Evolutionary conservation across 2,888 invertebrate genomes (phyloP).

Genomic region (Scelioninae gen. 2): DNA sequence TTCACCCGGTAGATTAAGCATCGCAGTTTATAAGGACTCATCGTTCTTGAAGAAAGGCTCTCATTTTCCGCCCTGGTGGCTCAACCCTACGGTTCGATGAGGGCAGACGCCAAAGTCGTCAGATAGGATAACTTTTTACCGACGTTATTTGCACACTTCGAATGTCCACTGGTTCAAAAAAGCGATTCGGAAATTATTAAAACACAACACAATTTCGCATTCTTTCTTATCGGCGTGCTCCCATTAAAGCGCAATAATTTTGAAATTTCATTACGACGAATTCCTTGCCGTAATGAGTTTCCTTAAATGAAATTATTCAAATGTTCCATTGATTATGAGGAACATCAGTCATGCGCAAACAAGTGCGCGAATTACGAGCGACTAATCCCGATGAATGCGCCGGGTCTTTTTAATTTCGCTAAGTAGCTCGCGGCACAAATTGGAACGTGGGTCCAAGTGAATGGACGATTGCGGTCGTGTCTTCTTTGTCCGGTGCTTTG

Average conservation of each 20-base stretch:
- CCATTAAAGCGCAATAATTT: conserved; percentile 3
- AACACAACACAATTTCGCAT: conserved; percentile 15
- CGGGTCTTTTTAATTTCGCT: conserved; percentile 3
- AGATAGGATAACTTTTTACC: conserved; percentile 62
- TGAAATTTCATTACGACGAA: conserved; percentile 1
- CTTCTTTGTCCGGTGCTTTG: not conserved
- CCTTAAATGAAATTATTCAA: conserved; percentile 16
- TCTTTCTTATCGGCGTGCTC: not conserved
- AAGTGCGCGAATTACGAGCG: too few species aligned
- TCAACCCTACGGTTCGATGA: conserved; percentile 15
- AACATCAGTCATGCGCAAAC: conserved; percentile 9
- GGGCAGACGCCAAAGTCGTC: conserved; percentile 47
- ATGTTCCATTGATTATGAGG: conserved; percentile 11
- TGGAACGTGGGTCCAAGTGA: not conserved
- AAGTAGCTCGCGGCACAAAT: conserved; percentile 9
- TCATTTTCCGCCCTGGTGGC: conserved; percentile 67
- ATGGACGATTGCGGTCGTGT: not conserved
- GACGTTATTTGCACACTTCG: conserved; percentile 62
- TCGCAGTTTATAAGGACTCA: conserved; percentile 65
- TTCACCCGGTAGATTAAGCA: conserved; percentile 62
- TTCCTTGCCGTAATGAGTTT: too few species aligned
- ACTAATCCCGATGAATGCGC: conserved; percentile 8
- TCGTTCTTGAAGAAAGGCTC: conserved; percentile 59
- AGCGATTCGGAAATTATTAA: conserved; percentile 12
- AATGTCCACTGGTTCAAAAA: conserved; percentile 7